Evolutionary conservation across 2,797 vertebrate species (phyloP).

Genomic region (Anabacerthia variegaticeps): DNA sequence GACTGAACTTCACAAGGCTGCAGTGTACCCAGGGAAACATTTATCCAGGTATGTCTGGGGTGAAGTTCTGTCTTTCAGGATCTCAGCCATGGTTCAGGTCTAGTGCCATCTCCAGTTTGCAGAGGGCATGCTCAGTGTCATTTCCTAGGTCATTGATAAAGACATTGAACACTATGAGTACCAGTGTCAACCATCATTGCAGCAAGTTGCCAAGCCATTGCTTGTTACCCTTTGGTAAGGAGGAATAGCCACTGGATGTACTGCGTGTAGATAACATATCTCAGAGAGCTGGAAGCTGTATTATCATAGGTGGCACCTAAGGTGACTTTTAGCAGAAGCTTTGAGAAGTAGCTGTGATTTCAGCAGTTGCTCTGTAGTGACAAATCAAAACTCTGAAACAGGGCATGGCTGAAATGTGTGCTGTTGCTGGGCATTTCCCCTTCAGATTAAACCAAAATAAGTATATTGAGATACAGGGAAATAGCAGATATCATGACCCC

Average conservation of each 20-base stretch:
- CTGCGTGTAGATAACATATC: background rate
- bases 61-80: background rate
- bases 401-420: background rate
- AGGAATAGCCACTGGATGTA: background rate
- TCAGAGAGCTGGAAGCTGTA: background rate
- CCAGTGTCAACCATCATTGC: background rate
- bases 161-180: background rate
- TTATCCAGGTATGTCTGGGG: background rate
- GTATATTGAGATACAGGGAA: background rate
- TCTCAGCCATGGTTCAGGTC: background rate
- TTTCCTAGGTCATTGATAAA: background rate
- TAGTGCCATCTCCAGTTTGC: background rate
- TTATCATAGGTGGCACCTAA: too few species aligned
- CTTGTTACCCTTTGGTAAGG: background rate
- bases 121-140: background rate
- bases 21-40: background rate
- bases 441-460: background rate
- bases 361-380: background rate
- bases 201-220: background rate
- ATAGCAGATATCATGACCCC: background rate
- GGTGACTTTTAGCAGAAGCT: background rate
- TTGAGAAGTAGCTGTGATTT: background rate
- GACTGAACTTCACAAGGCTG: background rate
- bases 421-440: background rate
- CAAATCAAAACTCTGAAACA: background rate